Evolutionary conservation across 35 echinoderm and acorn worm genomes (phyloP), one percentile per base, ranked within the genome.

Genomic region (Apostichopus japonicus): DNA sequence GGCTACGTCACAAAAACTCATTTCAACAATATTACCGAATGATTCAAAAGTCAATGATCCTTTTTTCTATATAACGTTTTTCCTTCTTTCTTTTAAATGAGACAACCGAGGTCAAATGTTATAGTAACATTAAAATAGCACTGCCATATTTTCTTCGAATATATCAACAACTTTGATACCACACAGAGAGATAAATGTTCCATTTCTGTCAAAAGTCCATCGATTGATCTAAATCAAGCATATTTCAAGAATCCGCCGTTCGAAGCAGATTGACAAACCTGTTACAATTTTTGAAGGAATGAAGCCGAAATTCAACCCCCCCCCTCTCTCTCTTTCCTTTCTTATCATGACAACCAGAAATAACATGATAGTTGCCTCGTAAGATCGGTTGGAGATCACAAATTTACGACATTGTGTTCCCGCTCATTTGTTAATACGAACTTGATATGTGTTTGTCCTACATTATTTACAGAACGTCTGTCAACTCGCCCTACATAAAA

Each of bases 81-180:
- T 61, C 1, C 13, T 13, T 61, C 57, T 61, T 61, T 61, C 57
- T 61, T 13, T 61, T 61, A 5, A 61, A 61, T 61, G 2, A 61
- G 57, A 61, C 57, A 61, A 61, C 8, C 0, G 71, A n/a, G 13
- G 71, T 75, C 17, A 75, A 75, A 75, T 14, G 71, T 75, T 75
- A 75, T 23, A n/a, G 71, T 23, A 75, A 75, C 71, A 75, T 75
- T 75, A 75, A 75, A 15, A 75, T 75, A 75, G 71, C 71, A 23
- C 16, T 75, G 71, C 71, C 71, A 23, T 75, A 75, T 75, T 44
- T 44, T 23, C 71, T 75, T 75, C 17, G 71, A 19, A 75, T 75
- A 21, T 75, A 75, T 75, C 71, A 75, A 75, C 71, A 75, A 23
- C 71, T 75, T n/a, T 67, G 63, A 75, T 75, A n/a, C 71, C 71